Conservation (phyloP, 2,797 vertebrate genomes). For the Chanos chanos region DNA sequence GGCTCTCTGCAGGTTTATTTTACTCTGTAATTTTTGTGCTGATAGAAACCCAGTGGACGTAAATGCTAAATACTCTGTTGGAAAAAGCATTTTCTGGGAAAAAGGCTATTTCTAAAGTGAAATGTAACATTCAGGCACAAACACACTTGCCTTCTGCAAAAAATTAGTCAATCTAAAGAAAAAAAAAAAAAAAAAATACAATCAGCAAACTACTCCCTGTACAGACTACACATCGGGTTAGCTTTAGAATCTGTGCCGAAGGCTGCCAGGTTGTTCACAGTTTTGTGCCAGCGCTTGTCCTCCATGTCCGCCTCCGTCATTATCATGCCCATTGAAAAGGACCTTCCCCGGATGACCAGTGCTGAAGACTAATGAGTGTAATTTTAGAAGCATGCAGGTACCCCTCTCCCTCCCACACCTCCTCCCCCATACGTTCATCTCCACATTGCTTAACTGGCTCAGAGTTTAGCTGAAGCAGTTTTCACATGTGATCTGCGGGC, state of each 20-base stretch:
- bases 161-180: not conserved
- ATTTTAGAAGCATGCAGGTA: conserved; percentile 26
- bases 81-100: not conserved
- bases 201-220: conserved; percentile 4
- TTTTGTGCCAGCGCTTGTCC: not conserved
- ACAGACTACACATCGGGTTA: too few relatives aligned
- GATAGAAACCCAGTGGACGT: conserved; percentile 3
- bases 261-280: not conserved
- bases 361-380: conserved; percentile 45
- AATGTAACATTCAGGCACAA: not conserved
- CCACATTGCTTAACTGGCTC: conserved; percentile 62
- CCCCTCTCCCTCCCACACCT: conserved; percentile 19
- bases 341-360: conserved; percentile 40
- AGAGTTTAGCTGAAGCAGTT: conserved; percentile 67
- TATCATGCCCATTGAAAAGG: conserved; percentile 23
- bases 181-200: conserved; percentile 10
- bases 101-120: conserved; percentile 8
- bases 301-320: conserved; percentile 9
- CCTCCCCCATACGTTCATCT: conserved; percentile 8
- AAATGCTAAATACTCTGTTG: not conserved
- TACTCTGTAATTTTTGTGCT: conserved; percentile 13
- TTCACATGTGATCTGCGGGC: conserved; percentile 45
- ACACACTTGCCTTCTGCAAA: not conserved
- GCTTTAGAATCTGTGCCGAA: too few relatives aligned
- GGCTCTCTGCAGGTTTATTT: conserved; percentile 1